phyloP scores from a whole-genome alignment of 1,140 invertebrate genomes.

The Brachionus sp. region DNA sequence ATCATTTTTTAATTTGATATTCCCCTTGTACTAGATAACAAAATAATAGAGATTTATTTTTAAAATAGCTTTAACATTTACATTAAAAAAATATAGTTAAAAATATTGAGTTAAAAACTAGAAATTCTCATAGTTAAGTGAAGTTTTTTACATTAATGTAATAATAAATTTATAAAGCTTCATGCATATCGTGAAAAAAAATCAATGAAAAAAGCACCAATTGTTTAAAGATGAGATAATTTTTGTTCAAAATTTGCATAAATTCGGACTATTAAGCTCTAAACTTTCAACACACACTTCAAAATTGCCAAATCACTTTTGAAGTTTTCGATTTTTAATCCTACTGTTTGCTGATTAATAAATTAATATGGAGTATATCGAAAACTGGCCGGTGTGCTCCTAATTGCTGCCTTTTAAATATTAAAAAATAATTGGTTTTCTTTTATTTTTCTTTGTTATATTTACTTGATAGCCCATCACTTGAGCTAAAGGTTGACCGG shows the following conservation, averaged over 20 bases:
- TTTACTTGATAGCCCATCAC: constrained; percentile 29
- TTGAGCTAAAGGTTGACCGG: constrained; percentile 31
- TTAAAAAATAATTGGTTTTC: neutral
- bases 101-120: neutral
- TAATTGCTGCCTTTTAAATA: neutral
- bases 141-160: neutral
- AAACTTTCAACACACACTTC: neutral
- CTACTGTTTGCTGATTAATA: neutral
- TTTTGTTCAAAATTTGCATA: neutral
- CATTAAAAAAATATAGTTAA: constrained; percentile 12
- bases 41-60: neutral
- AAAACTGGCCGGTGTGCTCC: neutral
- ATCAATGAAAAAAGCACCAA: neutral
- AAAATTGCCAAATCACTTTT: neutral
- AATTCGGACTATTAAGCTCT: neutral
- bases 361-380: constrained; percentile 23
- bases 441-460: neutral
- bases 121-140: neutral
- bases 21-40: neutral
- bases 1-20: neutral
- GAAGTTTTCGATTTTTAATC: neutral
- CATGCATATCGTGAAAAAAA: neutral
- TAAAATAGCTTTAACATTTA: neutral
- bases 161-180: neutral
- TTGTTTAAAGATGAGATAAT: neutral